These are phyloP conservation scores for Daboia siamensis DNA, from an alignment of 2,113 vertebrate genomes.

Conservation along the genomic window DNA sequence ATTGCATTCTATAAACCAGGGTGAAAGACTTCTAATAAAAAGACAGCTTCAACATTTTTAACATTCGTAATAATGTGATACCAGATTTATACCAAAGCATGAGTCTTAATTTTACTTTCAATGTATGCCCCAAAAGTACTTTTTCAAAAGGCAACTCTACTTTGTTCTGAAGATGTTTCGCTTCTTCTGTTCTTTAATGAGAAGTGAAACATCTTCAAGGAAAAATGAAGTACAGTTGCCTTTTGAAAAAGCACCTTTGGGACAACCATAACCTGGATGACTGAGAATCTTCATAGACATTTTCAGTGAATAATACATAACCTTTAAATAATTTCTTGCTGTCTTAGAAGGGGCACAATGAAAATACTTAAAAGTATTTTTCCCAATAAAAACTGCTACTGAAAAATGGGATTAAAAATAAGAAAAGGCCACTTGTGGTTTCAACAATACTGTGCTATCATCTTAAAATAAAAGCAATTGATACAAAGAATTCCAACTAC, in stretches of 20 bases:
- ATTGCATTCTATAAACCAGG: conserved; percentile 44
- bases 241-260: not conserved
- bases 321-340: conserved; percentile 45
- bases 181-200: not conserved
- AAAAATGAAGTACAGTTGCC: not conserved
- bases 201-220: not conserved
- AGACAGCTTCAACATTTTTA: conserved; percentile 52
- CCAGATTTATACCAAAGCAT: conserved; percentile 30
- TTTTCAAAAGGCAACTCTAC: not conserved
- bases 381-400: conserved; percentile 42
- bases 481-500: conserved; percentile 70
- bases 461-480: conserved; percentile 66
- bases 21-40: conserved; percentile 49
- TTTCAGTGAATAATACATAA: conserved; percentile 59
- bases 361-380: conserved; percentile 55
- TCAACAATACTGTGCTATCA: conserved; percentile 61
- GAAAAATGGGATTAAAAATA: conserved; percentile 44
- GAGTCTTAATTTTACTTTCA: conserved; percentile 28
- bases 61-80: conserved; percentile 45
- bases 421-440: conserved; percentile 53
- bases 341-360: conserved; percentile 53
- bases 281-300: not conserved
- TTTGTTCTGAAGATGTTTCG: not conserved
- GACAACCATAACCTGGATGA: not conserved
- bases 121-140: conserved; percentile 30